Base-by-base conservation (phyloP, 2,797 vertebrate species). In the Chaunax sp. region DNA sequence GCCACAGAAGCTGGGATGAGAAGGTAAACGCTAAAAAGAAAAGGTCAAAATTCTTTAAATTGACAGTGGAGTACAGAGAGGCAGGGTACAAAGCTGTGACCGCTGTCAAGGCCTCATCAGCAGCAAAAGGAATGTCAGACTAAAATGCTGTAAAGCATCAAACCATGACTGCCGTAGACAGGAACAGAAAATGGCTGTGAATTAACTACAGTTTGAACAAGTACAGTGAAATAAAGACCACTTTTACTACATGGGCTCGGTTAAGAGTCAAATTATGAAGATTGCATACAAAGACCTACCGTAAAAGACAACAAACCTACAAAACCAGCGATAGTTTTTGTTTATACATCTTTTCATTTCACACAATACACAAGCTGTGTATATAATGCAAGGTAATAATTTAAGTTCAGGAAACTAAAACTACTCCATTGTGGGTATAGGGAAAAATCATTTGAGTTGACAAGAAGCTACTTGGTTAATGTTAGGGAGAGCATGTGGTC, bases 121-220 rank as follows among this genome's bases (percentile, higher is more conserved):
- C 54, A 14, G 54, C 74, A 64, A 50, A 52, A 72, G 59, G 65
- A 81, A 77, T 69, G 61, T 50, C 64, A 64, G 76, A 49, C 58
- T 66, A 75, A 78, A 81, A 72, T 43, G 72, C 78, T 81, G 85
- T 87, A 86, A 88, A 87, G 78, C 75, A 88, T 85, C 81, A 81
- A 83, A 81, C 67, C 71, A 72, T 81, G 77, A 83, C 62, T 79
- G 71, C 57, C 50, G 78, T 69, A 61, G 64, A 68, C 20, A 65
- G 75, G 38, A 69, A 57, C 61, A 79, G 60, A 75, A 67, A 80
- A 77, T 72, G 64, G 65, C 60, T 64, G 53, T 44, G 16, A 26
- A 64, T 57, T 33, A 59, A 43, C 55, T 49, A 13, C 23, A 50
- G 54, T 18, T 19, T 51, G 41, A 40, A 40, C 0, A 11, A 49